These are phyloP conservation scores for Empidonax alnorum DNA, from an alignment of 2,113 vertebrate species.

Conservation along the genomic window DNA sequence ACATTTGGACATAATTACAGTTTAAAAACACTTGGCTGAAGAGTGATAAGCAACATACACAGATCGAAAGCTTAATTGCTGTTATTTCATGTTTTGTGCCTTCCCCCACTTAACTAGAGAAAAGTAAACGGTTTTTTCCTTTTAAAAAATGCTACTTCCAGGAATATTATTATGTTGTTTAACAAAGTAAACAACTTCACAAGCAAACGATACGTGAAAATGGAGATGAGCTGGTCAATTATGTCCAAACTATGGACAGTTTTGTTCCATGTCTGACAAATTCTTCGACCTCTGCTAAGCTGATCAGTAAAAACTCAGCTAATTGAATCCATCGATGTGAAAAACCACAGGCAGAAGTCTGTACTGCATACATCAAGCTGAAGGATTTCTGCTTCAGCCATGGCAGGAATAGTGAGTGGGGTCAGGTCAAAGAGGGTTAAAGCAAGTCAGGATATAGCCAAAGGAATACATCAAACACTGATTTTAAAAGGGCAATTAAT, in stretches of 20 bases:
- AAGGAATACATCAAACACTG: slow-evolving; percentile 81
- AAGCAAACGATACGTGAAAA: not conserved
- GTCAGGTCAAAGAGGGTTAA: slow-evolving; percentile 85
- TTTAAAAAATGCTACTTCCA: not conserved
- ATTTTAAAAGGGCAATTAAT: slow-evolving; percentile 87
- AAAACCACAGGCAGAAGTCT: slow-evolving; percentile 75
- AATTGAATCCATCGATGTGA: slow-evolving; percentile 78
- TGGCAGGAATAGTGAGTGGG: slow-evolving; percentile 72
- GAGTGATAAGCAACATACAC: not conserved
- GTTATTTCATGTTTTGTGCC: not conserved
- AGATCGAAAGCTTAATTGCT: not conserved
- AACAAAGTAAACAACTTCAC: slow-evolving; percentile 5
- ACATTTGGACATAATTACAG: not conserved
- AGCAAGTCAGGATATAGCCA: slow-evolving; percentile 80
- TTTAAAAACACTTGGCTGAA: not conserved
- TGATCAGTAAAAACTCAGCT: slow-evolving; percentile 73
- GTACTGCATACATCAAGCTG: slow-evolving; percentile 77
- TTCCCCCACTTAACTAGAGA: not conserved
- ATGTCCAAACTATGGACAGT: slow-evolving; percentile 29
- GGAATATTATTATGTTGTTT: not conserved
- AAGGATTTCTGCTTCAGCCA: slow-evolving; percentile 74
- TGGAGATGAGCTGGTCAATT: slow-evolving; percentile 17
- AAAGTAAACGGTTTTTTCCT: not conserved
- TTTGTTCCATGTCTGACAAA: slow-evolving; percentile 63
- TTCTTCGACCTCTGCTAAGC: slow-evolving; percentile 61